Base-by-base conservation (phyloP, 2,888 invertebrate genomes). In the Ceramica pisi region DNA sequence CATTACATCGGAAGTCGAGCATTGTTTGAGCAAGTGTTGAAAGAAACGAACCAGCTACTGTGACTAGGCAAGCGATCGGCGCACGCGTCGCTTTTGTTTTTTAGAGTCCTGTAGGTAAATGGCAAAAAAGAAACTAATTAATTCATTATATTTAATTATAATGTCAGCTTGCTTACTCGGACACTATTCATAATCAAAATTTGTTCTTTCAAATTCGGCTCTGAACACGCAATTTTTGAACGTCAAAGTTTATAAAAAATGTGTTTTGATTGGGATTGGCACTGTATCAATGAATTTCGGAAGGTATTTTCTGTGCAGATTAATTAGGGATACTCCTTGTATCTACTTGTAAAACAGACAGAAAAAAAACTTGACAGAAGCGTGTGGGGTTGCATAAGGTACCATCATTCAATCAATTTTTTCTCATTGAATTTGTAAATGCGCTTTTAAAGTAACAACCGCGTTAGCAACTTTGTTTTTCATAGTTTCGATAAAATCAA, bases 1-100 rank as follows among this genome's bases (percentile, higher is more conserved):
- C 87, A 89, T 89, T 86, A 86, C 82, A 90, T 90, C 90, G 89
- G 89, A 91, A 92, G 90, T 90, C 78, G 85, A 86, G 89, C 87
- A 93, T 94, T 94, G 94, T 94, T 94, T 91, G 86, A 91, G 89
- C 91, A 91, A 91, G 93, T 94, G 94, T 91, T 91, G 93, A 94
- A 88, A 90, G 93, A 93, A 92, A 91, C 83, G 84, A 82, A 71
- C 83, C 91, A 89, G 80, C 72, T 73, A 66, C 74, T 81, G 81
- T 74, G 77, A 68, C 79, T 82, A 82, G 71, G 75, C 81, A 67
- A 68, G 71, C 73, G 67, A 69, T 65, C 78, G 68, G 77, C 72
- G 75, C 84, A 81, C 78, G 77, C 71, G 71, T 67, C 61, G 65
- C 51, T 63, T 77, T 67, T 57, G 76, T 75, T 86, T 71, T 80